Conservation (phyloP, 1,140 invertebrate genomes). For the Asbolus verrucosus region DNA sequence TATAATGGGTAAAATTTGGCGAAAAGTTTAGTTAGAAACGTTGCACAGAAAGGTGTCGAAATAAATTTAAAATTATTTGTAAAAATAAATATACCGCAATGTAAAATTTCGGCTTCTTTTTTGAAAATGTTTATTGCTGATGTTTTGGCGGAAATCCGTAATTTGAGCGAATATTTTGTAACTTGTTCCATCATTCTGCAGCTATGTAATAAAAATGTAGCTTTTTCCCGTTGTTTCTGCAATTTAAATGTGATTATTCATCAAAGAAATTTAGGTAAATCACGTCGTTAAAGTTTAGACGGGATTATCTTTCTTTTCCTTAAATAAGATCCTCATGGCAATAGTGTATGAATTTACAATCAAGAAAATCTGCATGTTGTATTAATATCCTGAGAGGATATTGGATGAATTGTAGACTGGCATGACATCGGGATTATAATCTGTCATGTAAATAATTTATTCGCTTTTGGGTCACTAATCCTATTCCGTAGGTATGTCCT, state of each 20-base stretch:
- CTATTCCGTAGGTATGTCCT: background rate
- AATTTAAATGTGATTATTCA: slow-evolving; percentile 1
- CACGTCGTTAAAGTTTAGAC: background rate
- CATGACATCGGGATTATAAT: slow-evolving; percentile 16
- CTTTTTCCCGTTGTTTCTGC: no score
- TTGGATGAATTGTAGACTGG: slow-evolving; percentile 5
- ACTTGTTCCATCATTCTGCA: no score
- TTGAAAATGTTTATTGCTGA: no score
- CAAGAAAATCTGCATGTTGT: slow-evolving; percentile 8
- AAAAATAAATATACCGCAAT: no score
- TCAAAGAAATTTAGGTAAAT: background rate
- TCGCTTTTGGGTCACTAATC: slow-evolving; percentile 7
- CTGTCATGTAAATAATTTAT: slow-evolving; percentile 20
- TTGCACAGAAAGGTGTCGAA: no score
- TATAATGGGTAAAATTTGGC: no score
- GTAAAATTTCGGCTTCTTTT: no score
- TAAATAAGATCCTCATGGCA: background rate
- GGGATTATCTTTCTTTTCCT: background rate
- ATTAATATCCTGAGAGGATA: slow-evolving; percentile 39
- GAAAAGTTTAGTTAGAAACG: no score
- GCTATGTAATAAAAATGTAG: no score
- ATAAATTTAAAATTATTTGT: no score
- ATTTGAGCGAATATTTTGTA: no score
- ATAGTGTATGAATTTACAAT: background rate
- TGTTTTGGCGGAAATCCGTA: no score